Evolutionary conservation across 2,797 vertebrate genomes (phyloP), one percentile per base, ranked within the genome.

Genomic region (Falco berigora): DNA sequence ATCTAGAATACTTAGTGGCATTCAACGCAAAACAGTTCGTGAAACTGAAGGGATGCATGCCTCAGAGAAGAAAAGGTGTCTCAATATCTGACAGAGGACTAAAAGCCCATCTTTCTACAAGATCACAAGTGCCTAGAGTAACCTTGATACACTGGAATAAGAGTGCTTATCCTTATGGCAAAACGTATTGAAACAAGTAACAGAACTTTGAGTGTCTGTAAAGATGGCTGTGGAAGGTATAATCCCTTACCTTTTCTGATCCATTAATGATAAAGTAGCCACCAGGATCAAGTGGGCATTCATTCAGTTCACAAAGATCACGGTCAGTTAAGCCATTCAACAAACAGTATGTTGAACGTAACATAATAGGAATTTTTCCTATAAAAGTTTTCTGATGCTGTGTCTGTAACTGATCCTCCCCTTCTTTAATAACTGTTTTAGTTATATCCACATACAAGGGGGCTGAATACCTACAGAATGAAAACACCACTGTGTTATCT

Each of bases 211-310:
- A 71, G 21, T 42, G 44, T 11, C 64, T 64, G 52, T 27, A 34
- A 50, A 63, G n/a, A 46, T 8, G 27, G 19, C 66, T 56, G 36
- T 56, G 44, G 67, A 77, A 91, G 25, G 34, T 16, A n/a, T 8
- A 28, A 84, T 44, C 66, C 34, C 64, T 94, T 94, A 99, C 99
- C 99, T 99, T 99, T 98, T 99, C 99, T 10, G 99, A 99, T 88
- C 99, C 99, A 82, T 99, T 99, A 97, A 99, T 99, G 97, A 99
- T 99, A 92, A 99, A 99, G 96, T 99, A 99, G 36, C 99, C 99
- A 21, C 99, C 99, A 1, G 99, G 99, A 97, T 99, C 99, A 42
- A 99, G 98, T 0, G 99, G 99, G 90, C 99, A 99, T 92, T 99
- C 99, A 25, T 99, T 99, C 87, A 99, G 98, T 94, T 99, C 99